Percentiles rank a stretch among this genome's conserved stretches.
These are phyloP conservation scores for Haliaeetus leucogaster DNA, from an alignment of 2,113 vertebrate genomes.

Conservation along the genomic window DNA sequence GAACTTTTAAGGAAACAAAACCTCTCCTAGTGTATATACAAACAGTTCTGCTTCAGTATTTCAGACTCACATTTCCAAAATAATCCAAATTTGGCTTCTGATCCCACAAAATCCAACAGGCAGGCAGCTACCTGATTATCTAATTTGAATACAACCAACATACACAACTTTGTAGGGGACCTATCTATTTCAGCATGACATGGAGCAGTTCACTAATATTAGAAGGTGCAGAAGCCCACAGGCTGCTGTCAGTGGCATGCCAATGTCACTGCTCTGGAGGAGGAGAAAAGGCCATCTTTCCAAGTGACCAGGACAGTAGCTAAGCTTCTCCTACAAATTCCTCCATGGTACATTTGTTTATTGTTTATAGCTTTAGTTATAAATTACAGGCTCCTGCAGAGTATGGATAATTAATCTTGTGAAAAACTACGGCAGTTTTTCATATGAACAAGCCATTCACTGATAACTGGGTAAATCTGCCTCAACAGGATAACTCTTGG, in stretches of 20 bases:
- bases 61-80: not conserved
- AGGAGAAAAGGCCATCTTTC: not conserved
- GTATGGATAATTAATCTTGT: slow-evolving; percentile 44
- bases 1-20: not conserved
- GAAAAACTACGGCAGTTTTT: slow-evolving; percentile 27
- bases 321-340: not conserved
- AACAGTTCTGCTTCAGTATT: not conserved
- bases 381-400: slow-evolving; percentile 25
- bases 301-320: not conserved
- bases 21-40: not conserved
- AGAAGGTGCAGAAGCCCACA: not conserved
- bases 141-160: not conserved
- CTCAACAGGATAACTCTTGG: slow-evolving; percentile 41
- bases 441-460: slow-evolving; percentile 6
- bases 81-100: not conserved
- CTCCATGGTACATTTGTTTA: not conserved
- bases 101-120: not conserved
- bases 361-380: slow-evolving; percentile 17
- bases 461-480: slow-evolving; percentile 48
- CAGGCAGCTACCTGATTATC: not conserved
- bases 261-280: not conserved
- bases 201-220: not conserved
- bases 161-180: not conserved
- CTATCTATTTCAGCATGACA: not conserved
- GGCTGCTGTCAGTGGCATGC: not conserved